These are phyloP conservation scores for Hirtodrosophila alboralis DNA, from an alignment of 2,888 invertebrate genomes.

Conservation along the genomic window DNA sequence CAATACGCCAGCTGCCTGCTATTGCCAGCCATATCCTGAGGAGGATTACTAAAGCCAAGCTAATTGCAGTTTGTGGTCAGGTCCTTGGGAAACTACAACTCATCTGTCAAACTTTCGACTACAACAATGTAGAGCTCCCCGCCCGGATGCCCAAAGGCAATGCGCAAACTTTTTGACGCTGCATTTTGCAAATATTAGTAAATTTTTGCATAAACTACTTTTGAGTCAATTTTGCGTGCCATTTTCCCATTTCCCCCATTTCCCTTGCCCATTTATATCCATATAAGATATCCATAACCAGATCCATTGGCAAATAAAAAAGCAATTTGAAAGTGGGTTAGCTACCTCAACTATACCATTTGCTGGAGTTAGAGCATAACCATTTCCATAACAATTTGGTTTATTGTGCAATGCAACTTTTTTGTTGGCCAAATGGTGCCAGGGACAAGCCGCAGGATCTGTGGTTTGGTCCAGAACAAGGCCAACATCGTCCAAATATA, in stretches of 20 bases:
- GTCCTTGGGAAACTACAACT: constrained; percentile 7
- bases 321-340: constrained; percentile 73
- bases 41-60: constrained; percentile 39
- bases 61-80: constrained; percentile 26
- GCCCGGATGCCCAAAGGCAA: constrained; percentile 26
- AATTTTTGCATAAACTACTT: constrained; percentile 65
- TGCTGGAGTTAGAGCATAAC: constrained; percentile 20
- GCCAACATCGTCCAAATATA: constrained; percentile 27
- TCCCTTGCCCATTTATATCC: constrained; percentile 9
- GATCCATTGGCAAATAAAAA: constrained; percentile 69
- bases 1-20: constrained; percentile 54
- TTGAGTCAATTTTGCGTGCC: constrained; percentile 52
- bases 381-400: constrained; percentile 1
- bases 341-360: constrained; percentile 33
- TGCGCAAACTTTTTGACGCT: constrained; percentile 48
- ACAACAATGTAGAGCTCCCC: constrained; percentile 19
- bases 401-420: constrained; percentile 23
- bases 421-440: constrained; percentile 16
- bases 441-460: constrained; percentile 18
- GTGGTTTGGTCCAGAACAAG: constrained; percentile 40
- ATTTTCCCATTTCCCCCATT: constrained; percentile 33
- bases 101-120: constrained; percentile 55
- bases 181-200: constrained; percentile 48
- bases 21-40: constrained; percentile 33
- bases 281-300: constrained; percentile 31